Percentiles rank a stretch among this genome's conserved stretches.
Conservation (phyloP, 2,113 vertebrate genomes). For the Xyrauchen texanus region DNA sequence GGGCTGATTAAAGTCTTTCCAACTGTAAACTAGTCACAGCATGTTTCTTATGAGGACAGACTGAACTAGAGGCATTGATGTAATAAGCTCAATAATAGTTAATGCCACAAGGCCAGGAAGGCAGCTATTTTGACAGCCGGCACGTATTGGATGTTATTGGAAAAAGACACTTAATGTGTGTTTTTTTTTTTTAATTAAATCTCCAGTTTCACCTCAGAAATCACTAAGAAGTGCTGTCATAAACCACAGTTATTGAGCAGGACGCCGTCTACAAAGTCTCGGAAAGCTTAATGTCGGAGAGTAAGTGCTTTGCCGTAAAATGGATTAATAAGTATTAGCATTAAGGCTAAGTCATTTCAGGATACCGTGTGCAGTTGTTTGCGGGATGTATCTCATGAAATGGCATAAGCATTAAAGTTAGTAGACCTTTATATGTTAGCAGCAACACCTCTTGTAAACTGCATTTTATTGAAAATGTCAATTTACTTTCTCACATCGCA, state of each 20-base stretch:
- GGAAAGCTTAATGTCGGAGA: background rate
- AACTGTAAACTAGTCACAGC: slow-evolving; percentile 27
- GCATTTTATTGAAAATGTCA: too few relatives aligned
- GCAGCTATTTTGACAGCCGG: background rate
- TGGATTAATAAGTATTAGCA: slow-evolving; percentile 36
- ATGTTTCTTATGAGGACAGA: background rate
- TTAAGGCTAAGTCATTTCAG: background rate
- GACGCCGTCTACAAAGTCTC: slow-evolving; percentile 18
- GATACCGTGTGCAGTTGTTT: background rate
- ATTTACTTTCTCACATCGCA: too few relatives aligned
- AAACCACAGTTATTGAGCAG: slow-evolving; percentile 56
- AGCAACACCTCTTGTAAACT: background rate
- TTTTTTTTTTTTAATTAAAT: slow-evolving; percentile 66
- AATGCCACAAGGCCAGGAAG: slow-evolving; percentile 36
- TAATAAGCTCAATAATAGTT: slow-evolving; percentile 14
- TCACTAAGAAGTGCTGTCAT: slow-evolving; percentile 57
- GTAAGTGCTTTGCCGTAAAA: background rate
- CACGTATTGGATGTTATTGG: slow-evolving; percentile 27
- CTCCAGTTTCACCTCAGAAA: slow-evolving; percentile 54
- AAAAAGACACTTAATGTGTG: slow-evolving; percentile 43
- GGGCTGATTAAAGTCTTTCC: slow-evolving; percentile 37
- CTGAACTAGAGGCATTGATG: slow-evolving; percentile 5
- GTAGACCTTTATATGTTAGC: slow-evolving; percentile 26
- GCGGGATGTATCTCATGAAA: background rate
- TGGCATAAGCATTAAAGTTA: slow-evolving; percentile 31